Conservation (phyloP, 2,888 invertebrate species). For the Stratiomys singularior region DNA sequence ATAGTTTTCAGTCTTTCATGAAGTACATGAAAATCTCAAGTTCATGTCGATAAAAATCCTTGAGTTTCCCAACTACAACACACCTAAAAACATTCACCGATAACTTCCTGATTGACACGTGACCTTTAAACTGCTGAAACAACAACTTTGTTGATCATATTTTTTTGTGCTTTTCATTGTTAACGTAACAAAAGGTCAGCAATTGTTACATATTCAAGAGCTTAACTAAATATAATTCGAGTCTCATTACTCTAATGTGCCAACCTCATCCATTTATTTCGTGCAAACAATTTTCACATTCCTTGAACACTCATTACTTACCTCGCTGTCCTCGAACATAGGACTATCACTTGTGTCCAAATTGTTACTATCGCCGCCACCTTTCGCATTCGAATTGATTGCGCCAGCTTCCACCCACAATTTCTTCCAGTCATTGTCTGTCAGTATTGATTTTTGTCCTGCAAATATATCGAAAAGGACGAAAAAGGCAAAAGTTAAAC, state of each 20-base stretch:
- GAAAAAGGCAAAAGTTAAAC: slow-evolving; percentile 15
- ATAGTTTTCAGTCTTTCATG: no score
- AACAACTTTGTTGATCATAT: no score
- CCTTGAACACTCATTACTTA: slow-evolving; percentile 56
- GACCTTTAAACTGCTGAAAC: no score
- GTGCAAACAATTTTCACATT: slow-evolving; percentile 19
- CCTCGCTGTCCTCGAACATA: slow-evolving; percentile 66
- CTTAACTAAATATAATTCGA: neutral
- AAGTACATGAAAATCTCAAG: no score
- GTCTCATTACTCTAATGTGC: slow-evolving; percentile 42
- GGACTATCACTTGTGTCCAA: slow-evolving; percentile 65
- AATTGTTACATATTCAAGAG: no score
- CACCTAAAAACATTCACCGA: no score
- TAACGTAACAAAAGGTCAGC: no score
- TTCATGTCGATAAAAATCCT: no score
- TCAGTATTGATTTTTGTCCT: slow-evolving; percentile 67
- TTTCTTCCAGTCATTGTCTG: slow-evolving; percentile 66
- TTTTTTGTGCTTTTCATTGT: no score
- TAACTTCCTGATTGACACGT: no score
- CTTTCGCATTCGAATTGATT: slow-evolving; percentile 64
- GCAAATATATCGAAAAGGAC: slow-evolving; percentile 54
- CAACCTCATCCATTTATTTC: neutral
- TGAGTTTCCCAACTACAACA: no score
- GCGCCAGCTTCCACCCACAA: slow-evolving; percentile 65
- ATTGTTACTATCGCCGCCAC: slow-evolving; percentile 61